phyloP scores from a whole-genome alignment of 2,797 vertebrate genomes.

The Xenops minutus region DNA sequence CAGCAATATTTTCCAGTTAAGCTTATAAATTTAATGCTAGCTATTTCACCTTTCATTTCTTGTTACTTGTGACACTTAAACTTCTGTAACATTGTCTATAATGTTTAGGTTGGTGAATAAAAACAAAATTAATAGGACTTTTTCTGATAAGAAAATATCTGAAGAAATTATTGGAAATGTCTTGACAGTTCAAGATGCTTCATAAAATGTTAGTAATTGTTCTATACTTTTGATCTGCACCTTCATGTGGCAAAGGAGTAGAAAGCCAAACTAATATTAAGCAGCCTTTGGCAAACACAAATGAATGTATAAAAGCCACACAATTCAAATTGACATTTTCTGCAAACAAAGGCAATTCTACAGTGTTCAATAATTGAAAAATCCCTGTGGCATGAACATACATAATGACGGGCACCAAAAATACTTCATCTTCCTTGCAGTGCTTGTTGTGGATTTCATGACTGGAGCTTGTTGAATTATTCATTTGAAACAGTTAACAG shows the following conservation, averaged over 20 bases:
- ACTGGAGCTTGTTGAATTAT: slow-evolving; percentile 41
- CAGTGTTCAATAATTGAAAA: slow-evolving; percentile 60
- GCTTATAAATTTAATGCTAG: neutral
- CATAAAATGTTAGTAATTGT: neutral
- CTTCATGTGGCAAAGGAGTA: neutral
- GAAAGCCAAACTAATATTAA: slow-evolving; percentile 2
- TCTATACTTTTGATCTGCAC: neutral
- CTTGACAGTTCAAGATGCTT: neutral
- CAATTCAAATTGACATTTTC: slow-evolving; percentile 44
- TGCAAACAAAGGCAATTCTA: slow-evolving; percentile 48
- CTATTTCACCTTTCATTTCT: neutral
- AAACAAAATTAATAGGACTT: neutral
- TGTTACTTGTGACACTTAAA: neutral
- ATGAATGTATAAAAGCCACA: neutral
- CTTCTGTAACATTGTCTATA: neutral
- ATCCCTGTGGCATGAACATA: slow-evolving; percentile 51
- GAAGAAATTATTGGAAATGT: neutral
- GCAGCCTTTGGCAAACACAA: slow-evolving; percentile 31
- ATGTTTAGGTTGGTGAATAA: neutral
- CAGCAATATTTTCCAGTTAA: neutral
- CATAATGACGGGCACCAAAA: slow-evolving; percentile 40
- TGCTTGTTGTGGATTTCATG: slow-evolving; percentile 7
- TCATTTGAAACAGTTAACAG: slow-evolving; percentile 17
- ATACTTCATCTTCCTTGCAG: slow-evolving; percentile 27
- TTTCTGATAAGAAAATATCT: neutral